These are phyloP conservation scores for Oligia fasciuncula DNA, from an alignment of 2,888 invertebrate genomes.

Conservation along the genomic window DNA sequence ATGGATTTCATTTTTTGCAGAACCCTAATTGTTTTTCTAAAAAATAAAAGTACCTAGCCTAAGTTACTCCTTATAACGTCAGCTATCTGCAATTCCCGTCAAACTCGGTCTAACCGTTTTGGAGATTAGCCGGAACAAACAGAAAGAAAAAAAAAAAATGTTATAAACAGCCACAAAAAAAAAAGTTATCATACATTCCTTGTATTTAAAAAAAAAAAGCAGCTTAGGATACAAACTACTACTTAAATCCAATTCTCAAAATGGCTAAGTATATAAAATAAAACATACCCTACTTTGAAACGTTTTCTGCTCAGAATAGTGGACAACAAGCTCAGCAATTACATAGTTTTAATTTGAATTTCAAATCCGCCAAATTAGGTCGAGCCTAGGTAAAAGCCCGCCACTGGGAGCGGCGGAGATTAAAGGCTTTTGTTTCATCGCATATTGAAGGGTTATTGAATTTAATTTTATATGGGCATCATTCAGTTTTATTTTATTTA, in stretches of 20 bases:
- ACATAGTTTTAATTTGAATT: constrained; percentile 68
- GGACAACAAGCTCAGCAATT: constrained; percentile 37
- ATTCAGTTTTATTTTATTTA: constrained; percentile 17
- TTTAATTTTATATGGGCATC: constrained; percentile 16
- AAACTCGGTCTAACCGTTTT: not conserved
- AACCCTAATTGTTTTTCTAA: no score
- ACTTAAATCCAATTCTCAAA: not conserved
- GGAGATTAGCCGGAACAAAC: not conserved
- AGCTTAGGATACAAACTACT: not conserved
- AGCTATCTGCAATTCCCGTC: not conserved
- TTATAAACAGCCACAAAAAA: not conserved
- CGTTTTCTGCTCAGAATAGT: not conserved
- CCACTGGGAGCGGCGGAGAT: constrained; percentile 47
- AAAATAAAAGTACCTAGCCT: no score
- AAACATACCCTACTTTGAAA: not conserved
- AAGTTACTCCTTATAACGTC: not conserved
- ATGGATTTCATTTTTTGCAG: no score
- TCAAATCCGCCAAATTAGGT: constrained; percentile 65
- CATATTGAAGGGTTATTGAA: constrained; percentile 41
- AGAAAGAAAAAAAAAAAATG: no score
- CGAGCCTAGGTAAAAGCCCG: constrained; percentile 60
- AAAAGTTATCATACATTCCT: not conserved
- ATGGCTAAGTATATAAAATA: not conserved
- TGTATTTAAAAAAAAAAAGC: not conserved
- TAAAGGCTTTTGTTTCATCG: constrained; percentile 61